Evolutionary conservation across 2,888 invertebrate genomes (phyloP).

Genomic region (Urechis unicinctus): DNA sequence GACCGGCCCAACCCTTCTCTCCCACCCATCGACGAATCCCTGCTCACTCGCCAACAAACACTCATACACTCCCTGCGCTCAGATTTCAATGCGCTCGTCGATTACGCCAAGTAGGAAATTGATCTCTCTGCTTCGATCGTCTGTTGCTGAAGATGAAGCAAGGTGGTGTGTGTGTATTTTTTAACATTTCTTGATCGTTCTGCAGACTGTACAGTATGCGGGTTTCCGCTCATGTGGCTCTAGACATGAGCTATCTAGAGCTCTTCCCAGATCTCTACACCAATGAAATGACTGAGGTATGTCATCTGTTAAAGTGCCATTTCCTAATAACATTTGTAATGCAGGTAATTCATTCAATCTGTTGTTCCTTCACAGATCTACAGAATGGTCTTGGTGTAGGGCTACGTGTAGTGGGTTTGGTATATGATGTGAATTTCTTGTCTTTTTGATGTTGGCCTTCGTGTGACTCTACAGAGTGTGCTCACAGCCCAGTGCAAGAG

Average conservation of each 20-base stretch:
- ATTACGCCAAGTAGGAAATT: constrained; percentile 39
- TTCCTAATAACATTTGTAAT: too few relatives aligned
- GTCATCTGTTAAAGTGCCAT: too few relatives aligned
- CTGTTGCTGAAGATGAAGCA: neutral
- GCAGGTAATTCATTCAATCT: too few relatives aligned
- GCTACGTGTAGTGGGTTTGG: too few relatives aligned
- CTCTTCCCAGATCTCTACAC: constrained; percentile 60
- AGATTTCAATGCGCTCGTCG: constrained; percentile 52
- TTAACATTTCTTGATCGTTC: too few relatives aligned
- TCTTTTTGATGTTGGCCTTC: too few relatives aligned
- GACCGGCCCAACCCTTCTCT: neutral
- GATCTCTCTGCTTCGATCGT: neutral
- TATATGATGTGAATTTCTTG: too few relatives aligned
- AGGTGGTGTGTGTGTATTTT: constrained; percentile 19
- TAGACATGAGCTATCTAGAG: constrained; percentile 63
- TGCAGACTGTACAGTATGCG: constrained; percentile 61
- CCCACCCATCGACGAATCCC: constrained; percentile 2
- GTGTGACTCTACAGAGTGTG: constrained; percentile 44
- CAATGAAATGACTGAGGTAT: constrained; percentile 54
- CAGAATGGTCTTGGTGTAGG: too few relatives aligned
- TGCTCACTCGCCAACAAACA: constrained; percentile 46
- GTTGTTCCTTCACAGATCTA: too few relatives aligned
- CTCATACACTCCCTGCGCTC: constrained; percentile 52
- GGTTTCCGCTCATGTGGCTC: constrained; percentile 62
- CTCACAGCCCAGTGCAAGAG: constrained; percentile 41